Base-by-base conservation (phyloP, 2,888 invertebrate species). In the Stenchaetothrips biformis region DNA sequence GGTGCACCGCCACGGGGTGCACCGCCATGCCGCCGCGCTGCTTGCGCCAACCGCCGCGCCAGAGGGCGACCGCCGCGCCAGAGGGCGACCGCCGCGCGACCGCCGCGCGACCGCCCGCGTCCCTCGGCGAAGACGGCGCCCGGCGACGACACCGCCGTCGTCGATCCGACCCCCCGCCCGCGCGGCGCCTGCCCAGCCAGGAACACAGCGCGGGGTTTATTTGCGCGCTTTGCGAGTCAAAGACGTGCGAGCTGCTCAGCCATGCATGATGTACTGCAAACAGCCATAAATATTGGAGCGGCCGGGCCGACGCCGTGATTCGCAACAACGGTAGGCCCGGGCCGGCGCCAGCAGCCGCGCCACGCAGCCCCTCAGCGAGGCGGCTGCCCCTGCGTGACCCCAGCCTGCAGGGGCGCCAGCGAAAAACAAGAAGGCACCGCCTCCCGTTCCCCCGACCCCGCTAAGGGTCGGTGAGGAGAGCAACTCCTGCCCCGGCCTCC, bases 271-370 rank as follows among this genome's bases (percentile, higher is more conserved):
- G 67, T 21, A 25, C 67, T 74, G 67, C 67, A 74, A 74, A 74
- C 67, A 74, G 67, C 67, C 67, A 74, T 74, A 74, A 74, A 74
- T 74, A 74, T 74, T 74, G 67, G 67, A 74, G 67, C 59, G 59
- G 59, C 37, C 37, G 37, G 37, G 37, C 37, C 37, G 37, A 4
- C 37, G 37, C 37, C 59, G 59, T 59, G 59, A 59, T 59, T 59
- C 59, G 59, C 67, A 74, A 74, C 67, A 74, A 74, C 67, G 67
- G 67, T 7, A 7, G 67, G 21, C 25, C 67, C 11, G 11, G 67
- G 9, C 67, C 25, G 67, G 67, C 59, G 59, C 13, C 59, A 6
- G 53, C 53, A 11, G 4, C 53, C 53, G 53, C 3, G 13, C 53
- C 53, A 2, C 13, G 13, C 53, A 11, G 13, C 59, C 59, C 13